These are phyloP conservation scores for Paracentrotus lividus DNA, from an alignment of 53 echinoderm and acorn worm genomes.

Conservation along the genomic window DNA sequence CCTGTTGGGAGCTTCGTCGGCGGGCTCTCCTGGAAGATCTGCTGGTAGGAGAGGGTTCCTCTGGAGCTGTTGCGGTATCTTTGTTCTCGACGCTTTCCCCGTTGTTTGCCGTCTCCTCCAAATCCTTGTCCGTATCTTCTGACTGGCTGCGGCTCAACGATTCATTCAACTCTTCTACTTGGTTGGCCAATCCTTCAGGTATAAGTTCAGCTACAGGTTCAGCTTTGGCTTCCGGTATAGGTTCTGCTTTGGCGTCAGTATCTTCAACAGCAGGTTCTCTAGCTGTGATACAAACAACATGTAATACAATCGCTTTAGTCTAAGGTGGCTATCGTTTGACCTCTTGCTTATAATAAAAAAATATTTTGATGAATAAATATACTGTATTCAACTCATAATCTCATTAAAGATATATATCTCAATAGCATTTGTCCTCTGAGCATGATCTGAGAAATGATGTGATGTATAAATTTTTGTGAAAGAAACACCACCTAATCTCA, in stretches of 20 bases:
- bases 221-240: neutral
- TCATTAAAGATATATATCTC: too few species aligned
- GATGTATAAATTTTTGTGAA: too few species aligned
- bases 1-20: constrained; percentile 54
- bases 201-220: constrained; percentile 12
- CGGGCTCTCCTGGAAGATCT: constrained; percentile 41
- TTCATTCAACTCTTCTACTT: constrained; percentile 85
- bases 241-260: neutral
- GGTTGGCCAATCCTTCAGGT: constrained; percentile 78
- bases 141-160: constrained; percentile 73
- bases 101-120: constrained; percentile 8
- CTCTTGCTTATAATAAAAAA: neutral
- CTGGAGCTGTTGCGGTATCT: neutral
- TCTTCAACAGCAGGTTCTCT: neutral
- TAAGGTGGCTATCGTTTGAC: neutral
- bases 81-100: constrained; percentile 55
- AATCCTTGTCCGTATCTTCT: constrained; percentile 61
- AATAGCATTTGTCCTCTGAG: too few species aligned
- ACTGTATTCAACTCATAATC: too few species aligned
- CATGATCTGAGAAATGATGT: too few species aligned
- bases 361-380: too few species aligned
- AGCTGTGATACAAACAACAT: neutral
- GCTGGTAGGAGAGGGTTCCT: constrained; percentile 9
- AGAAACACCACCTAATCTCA: too few species aligned
- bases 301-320: neutral